phyloP scores from a whole-genome alignment of 2,888 invertebrate species.

The Orchesella flavescens region DNA sequence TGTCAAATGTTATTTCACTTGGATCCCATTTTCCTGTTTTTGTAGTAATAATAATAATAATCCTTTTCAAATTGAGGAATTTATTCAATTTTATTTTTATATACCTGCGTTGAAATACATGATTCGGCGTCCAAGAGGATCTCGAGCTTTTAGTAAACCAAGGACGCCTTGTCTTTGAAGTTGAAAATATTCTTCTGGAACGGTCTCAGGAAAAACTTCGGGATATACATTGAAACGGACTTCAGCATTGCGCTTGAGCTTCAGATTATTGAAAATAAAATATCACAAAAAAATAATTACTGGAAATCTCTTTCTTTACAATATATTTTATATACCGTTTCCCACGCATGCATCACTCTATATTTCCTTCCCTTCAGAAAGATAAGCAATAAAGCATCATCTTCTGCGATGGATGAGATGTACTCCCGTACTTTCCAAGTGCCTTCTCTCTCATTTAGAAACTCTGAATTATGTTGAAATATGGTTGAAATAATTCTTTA shows the following conservation, averaged over 20 bases:
- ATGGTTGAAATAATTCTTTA: conserved; percentile 6
- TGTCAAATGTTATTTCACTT: no score
- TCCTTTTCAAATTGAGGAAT: no score
- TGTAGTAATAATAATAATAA: no score
- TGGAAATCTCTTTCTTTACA: not conserved
- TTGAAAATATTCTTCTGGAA: not conserved
- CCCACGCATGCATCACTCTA: conserved; percentile 13
- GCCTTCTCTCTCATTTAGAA: not conserved
- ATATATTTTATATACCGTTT: not conserved
- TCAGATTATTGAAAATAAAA: not conserved
- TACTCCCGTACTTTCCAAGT: not conserved
- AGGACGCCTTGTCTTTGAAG: no score
- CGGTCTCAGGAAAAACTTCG: not conserved
- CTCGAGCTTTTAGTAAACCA: not conserved
- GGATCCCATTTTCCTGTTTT: not conserved
- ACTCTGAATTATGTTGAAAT: not conserved
- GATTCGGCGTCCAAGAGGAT: not conserved
- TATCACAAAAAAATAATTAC: not conserved
- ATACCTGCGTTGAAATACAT: not conserved
- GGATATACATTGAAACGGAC: not conserved
- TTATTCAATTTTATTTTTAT: no score
- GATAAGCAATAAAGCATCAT: not conserved
- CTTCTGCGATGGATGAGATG: not conserved
- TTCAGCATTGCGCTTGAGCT: conserved; percentile 7
- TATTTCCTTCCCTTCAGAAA: conserved; percentile 3